Base-by-base conservation (phyloP, 2,113 vertebrate genomes). In the Stegastes partitus region DNA sequence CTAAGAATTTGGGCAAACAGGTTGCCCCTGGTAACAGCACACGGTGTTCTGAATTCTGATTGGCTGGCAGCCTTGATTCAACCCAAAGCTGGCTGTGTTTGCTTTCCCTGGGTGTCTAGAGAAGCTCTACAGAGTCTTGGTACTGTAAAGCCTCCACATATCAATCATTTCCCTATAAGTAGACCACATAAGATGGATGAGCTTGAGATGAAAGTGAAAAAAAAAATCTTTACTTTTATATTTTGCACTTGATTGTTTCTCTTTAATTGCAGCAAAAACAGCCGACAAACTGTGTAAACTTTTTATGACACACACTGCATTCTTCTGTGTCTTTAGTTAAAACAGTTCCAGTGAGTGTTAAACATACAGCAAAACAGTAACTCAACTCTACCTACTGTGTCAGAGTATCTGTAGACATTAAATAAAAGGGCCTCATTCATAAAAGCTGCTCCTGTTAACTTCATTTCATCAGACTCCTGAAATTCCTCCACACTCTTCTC, bases 11-110 rank as follows among this genome's bases (percentile, higher is more conserved):
- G 87, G 91, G 84, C 89, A 91, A 91, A 89, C 90, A 85, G 86
- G 88, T 91, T 90, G 81, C 88, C 88, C 89, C 81, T 92, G 75
- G 92, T 85, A 91, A 93, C 92, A 85, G 88, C 82, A 89, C 85
- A 87, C 15, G 8, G 56, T 79, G 88, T 90, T 78, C 86, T 87
- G 88, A 61, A 83, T 87, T 86, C 68, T 83, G 89, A 92, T 91
- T 91, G 88, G 92, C 83, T 87, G 82, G 82, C 79, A 81, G 88
- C 79, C 68, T 89, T 70, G 69, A 84, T 84, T 70, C 51, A 53
- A 76, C 79, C 85, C 66, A 87, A 82, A 85, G 75, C 83, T 77
- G 77, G 58, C 80, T 74, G 68, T 87, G 79, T 93, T 90, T 92
- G 87, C 82, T 85, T 90, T 90, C 85, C 82, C 81, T 87, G 76